Base-by-base conservation (phyloP, 2,888 invertebrate species). In the Eumerus sabulonum region DNA sequence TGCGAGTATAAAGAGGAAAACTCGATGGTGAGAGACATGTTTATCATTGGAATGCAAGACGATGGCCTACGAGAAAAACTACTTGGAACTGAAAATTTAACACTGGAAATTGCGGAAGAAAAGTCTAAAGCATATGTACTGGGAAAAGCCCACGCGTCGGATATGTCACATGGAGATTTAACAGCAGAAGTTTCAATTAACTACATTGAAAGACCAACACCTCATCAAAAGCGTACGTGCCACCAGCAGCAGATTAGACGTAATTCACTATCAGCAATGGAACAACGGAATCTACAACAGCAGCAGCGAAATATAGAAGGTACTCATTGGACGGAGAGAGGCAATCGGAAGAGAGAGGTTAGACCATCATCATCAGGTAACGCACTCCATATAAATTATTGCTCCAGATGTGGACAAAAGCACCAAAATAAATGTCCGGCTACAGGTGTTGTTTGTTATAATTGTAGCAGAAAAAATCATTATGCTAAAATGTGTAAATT, bases 11-110 rank as follows among this genome's bases (percentile, higher is more conserved):
- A 19, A 18, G 42, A 42, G 1, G 54, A 40, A 19, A 54, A 18
- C 13, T 54, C 54, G 7, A 42, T 42, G 54, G 54, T 54, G 54
- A 54, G 54, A 54, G 40, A 54, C 18, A 54, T 54, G 42, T 42
- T 54, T 7, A 40, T 40, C 17, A 40, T 54, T 42, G 54, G 54
- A 18, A 1, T 18, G 18, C 54, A 54, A 1, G 54, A 54, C 13
- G 54, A 54, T 40, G 13, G 54, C 9, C 11, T 54, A 42, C 12
- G 54, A 18, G 54, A 53, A 53, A 53, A 53, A 53, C 17, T 53
- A 11, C 51, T 53, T 16, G 38, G 51, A 3, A 51, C 36, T 9
- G 27, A 27, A 27, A 7, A 42, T 18, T 54, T 54, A 54, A 19
- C 40, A 42, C 54, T 54, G 9, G 42, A 54, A 54, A 9, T 40